phyloP scores from a whole-genome alignment of 2,797 vertebrate genomes.

The Gila robusta region DNA sequence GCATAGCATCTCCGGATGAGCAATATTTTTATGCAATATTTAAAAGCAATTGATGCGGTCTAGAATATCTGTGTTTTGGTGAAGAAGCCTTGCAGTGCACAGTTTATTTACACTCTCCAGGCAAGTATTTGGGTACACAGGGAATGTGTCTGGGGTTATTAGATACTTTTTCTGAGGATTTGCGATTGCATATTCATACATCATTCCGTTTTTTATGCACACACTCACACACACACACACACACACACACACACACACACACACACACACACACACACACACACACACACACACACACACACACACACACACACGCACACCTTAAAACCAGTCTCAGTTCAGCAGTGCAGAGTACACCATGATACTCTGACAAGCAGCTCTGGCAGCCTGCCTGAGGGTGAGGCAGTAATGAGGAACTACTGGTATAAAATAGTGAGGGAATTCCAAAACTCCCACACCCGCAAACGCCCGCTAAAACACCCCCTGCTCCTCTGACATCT shows the following conservation, averaged over 20 bases:
- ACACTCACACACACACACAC: no score
- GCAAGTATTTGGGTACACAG: constrained; percentile 4
- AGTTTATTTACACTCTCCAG: constrained; percentile 13
- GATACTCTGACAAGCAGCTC: background rate
- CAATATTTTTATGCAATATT: constrained; percentile 61
- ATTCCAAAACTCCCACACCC: constrained; percentile 51
- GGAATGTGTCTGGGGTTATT: constrained; percentile 18
- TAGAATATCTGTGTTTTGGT: constrained; percentile 29
- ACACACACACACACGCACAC: background rate
- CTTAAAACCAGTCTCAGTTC: constrained; percentile 29
- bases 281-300: background rate
- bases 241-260: background rate
- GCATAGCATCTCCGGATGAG: constrained; percentile 26
- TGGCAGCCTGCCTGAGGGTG: constrained; percentile 6
- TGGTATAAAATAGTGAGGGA: constrained; percentile 39
- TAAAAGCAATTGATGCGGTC: constrained; percentile 34
- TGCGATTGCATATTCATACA: constrained; percentile 29
- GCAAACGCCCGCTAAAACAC: constrained; percentile 48
- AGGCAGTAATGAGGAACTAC: constrained; percentile 41
- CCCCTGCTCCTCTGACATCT: constrained; percentile 74
- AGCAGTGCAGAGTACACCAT: background rate
- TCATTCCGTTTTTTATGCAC: background rate
- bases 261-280: background rate
- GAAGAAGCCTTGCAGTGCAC: constrained; percentile 16
- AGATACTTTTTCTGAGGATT: background rate